Evolutionary conservation across 2,797 vertebrate species (phyloP), one percentile per base, ranked within the genome.

Genomic region (Rachycentron canadum): DNA sequence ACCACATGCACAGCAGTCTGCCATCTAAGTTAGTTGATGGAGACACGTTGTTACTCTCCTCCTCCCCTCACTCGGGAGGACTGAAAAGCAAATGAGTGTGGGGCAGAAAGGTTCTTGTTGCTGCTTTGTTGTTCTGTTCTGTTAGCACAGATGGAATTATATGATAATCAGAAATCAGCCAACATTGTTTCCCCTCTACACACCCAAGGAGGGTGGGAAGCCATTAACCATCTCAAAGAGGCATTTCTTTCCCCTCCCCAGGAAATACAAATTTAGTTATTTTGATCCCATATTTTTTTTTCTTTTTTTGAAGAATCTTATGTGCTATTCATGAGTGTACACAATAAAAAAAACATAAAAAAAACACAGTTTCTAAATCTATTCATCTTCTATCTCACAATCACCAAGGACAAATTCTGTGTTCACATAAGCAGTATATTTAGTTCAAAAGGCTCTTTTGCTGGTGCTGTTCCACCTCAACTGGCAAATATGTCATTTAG

Each of bases 261-360:
- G 81, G 70, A 91, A 88, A 76, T 79, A 83, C 74, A 87, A 86
- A 90, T 77, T 79, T 69, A 80, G 90, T 90, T 91, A 80, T 91
- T 93, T 90, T 90, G 88, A 90, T 92, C 71, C 82, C 82, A 91
- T 90, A 75, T 13, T 41, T 58, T 2, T 53, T 68, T 45, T 66
- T 69, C 53, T 57, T 34, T 50, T 61, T 21, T 28, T 21, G 17
- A 65, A 73, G 38, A 81, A 79, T 71, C 55, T 57, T 70, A 83
- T 88, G 49, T 12, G 65, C 61, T 89, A 89, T 91, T 91, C 87
- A 86, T 85, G 65, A 88, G 75, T 67, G 53, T 73, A 64, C 66
- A 73, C 58, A 76, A 71, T 68, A 82, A 61, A 21, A 69, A 71
- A 32, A 49, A 63, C 78, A 60, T 45, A 59, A 49, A 67, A 78